Evolutionary conservation across 1,140 invertebrate species (phyloP), one percentile per base, ranked within the genome.

Genomic region (Cryptotermes secundus): DNA sequence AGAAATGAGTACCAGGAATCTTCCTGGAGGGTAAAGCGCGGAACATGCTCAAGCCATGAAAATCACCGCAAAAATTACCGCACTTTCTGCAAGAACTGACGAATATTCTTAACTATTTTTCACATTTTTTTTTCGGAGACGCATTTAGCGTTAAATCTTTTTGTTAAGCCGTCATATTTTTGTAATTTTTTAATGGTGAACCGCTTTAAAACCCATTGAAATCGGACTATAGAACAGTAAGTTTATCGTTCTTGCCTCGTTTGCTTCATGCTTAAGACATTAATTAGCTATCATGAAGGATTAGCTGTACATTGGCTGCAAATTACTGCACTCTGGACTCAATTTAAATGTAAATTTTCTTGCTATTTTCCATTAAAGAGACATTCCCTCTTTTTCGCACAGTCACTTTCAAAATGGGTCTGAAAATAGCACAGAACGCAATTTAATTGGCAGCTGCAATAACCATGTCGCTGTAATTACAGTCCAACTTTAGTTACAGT

Each of bases 291-390:
- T 72, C 53, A 59, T 26, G 4, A 38, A 59, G 53, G n/a, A 59
- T 4, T 22, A 59, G 3, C n/a, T 72, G n/a, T n/a, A 72, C 59
- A 72, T n/a, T 72, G 0, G n/a, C 59, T n/a, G 59, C 59, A 72
- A 72, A 72, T 72, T 72, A 31, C 59, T 31, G 59, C n/a, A 31
- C 26, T 72, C 26, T 31, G n/a, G 59, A 72, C 59, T 31, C 59
- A 31, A 72, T 72, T 72, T 72, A 72, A 72, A 72, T 72, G 59
- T 31, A 72, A 72, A 72, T 72, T 72, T 72, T 16, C n/a, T 72
- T 72, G 59, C 59, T 31, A 72, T 31, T 31, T 72, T 72, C 59
- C 59, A 72, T 72, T 72, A 72, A 31, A 72, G n/a, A n/a, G n/a
- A 9, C 14, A 7, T 72, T 31, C 59, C 14, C 4, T 72, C 59